Conservation (phyloP, 2,888 invertebrate species). For the Brachypalpus laphriformis region DNA sequence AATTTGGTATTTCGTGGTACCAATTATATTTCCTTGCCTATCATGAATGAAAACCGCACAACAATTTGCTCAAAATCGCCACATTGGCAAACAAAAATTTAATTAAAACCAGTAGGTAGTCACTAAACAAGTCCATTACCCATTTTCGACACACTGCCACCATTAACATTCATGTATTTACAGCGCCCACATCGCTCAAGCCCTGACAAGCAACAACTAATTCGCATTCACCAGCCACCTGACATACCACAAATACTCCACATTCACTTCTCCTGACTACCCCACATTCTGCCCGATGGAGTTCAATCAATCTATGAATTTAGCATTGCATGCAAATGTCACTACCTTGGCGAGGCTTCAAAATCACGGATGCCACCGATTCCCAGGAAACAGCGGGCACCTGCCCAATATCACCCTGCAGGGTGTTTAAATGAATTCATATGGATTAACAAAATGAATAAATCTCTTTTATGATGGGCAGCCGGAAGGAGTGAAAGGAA, state of each 20-base stretch:
- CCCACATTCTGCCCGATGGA: not conserved
- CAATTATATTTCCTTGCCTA: too few species aligned
- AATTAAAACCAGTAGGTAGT: not conserved
- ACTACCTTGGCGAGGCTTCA: not conserved
- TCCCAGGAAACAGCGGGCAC: not conserved
- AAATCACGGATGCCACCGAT: not conserved
- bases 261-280: not conserved
- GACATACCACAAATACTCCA: not conserved
- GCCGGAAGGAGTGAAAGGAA: constrained; percentile 10
- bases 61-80: not conserved
- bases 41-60: not conserved
- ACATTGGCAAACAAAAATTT: not conserved
- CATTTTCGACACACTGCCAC: not conserved
- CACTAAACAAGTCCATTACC: not conserved
- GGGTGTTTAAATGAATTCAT: not conserved
- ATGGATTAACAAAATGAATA: constrained; percentile 28
- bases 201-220: not conserved
- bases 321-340: not conserved
- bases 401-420: not conserved
- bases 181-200: not conserved
- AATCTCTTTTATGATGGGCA: constrained; percentile 13
- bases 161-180: not conserved
- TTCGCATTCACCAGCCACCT: not conserved
- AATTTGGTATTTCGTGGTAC: too few species aligned
- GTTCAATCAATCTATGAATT: constrained; percentile 10